Evolutionary conservation across 2,888 invertebrate species (phyloP).

Genomic region (Synergus itoensis): DNA sequence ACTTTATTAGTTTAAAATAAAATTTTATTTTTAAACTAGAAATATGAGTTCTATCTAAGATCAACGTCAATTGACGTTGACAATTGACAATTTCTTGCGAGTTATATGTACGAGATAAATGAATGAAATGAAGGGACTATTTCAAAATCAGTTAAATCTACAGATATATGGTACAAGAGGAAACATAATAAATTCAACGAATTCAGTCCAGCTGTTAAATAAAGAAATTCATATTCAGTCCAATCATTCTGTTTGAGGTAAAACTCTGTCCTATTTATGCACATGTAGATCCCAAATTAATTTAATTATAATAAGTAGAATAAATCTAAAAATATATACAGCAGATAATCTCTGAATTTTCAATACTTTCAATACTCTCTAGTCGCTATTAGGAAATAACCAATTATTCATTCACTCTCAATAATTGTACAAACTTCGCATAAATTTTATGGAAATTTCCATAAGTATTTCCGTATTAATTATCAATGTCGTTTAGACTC

Average conservation of each 20-base stretch:
- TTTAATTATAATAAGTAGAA: not conserved
- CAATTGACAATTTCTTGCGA: not conserved
- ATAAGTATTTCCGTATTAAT: conserved; percentile 12
- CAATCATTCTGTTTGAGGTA: not conserved
- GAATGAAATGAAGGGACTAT: too few species aligned
- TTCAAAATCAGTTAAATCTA: not conserved
- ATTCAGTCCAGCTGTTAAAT: not conserved
- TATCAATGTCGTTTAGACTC: not conserved
- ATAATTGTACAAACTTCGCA: not conserved
- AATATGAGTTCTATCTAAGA: too few species aligned
- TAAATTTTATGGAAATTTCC: conserved; percentile 7
- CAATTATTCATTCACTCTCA: not conserved
- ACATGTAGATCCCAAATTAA: not conserved
- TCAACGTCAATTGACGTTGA: too few species aligned
- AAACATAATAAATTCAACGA: not conserved
- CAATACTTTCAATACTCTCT: not conserved
- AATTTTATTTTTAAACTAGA: too few species aligned
- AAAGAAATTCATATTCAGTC: not conserved
- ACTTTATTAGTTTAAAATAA: too few species aligned
- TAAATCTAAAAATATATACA: not conserved
- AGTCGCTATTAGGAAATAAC: not conserved
- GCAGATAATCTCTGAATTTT: not conserved
- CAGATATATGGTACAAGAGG: too few species aligned
- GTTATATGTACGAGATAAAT: not conserved
- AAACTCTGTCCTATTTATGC: not conserved